Base-by-base conservation (phyloP, 2,113 vertebrate species). In the Xenopus laevis region DNA sequence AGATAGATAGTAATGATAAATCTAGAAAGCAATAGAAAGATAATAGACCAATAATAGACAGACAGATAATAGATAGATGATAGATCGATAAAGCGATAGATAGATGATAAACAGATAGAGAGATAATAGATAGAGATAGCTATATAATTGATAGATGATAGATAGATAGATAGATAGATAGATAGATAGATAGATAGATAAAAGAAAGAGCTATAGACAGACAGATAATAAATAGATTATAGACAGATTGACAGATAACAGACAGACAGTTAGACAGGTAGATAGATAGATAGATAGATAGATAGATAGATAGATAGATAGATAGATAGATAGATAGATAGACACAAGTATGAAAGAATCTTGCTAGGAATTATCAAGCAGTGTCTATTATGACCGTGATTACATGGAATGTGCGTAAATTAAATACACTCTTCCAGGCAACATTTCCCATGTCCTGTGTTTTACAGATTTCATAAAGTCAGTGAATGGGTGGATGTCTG, bases 391-490 rank as follows among this genome's bases (percentile, higher is more conserved):
- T n/a, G 53, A 55, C 53, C 15, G 16, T 55, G 53, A 55, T 55
- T 55, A 55, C 53, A 55, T 55, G 53, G 53, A 55, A 55, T 55
- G 53, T 55, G 17, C 21, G 20, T 60, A 12, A 60, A 60, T 60
- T 21, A 60, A 23, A 23, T 23, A 6, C 58, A 45, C 60, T 23
- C 11, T 71, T 59, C 23, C 40, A 71, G 40, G 57, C 20, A 46
- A 50, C 57, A 61, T 60, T 71, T 71, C 40, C 69, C 69, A 70
- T 70, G 68, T 70, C 55, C 58, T 59, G 18, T 71, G 46, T 45
- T 45, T 67, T 67, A 50, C 11, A 21, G 7, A 50, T 50, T 67
- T 20, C 65, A 13, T 67, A 67, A 65, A 58, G 71, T 65, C 61
- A 73, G 20, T 17, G 52, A 44, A 55, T 55, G 16, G 63, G 33